Base-by-base conservation (phyloP, 2,888 invertebrate species). In the Cryptophagus acutangulus region DNA sequence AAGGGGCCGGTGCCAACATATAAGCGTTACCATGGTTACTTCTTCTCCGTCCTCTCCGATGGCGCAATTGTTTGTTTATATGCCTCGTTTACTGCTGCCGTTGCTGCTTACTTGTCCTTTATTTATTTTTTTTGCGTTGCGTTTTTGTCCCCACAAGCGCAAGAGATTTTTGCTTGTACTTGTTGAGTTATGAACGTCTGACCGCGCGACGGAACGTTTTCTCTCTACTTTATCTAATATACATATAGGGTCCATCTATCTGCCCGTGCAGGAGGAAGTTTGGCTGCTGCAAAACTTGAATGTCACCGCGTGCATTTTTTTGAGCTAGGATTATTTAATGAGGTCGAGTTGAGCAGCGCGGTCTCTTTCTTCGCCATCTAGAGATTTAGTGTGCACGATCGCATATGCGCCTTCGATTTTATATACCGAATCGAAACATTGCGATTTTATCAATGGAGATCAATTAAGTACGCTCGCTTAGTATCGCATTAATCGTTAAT, bases 61-160 rank as follows among this genome's bases (percentile, higher is more conserved):
- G n/a, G n/a, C n/a, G 12, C 26, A 26, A 26, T 26, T 26, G 26
- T n/a, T 66, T 66, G 64, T 66, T 65, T 66, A 65, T 65, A 63
- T 63, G 62, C 62, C 65, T 66, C 66, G 66, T 66, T 66, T 65
- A 65, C 63, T 62, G 61, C 61, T 62, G 63, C 62, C 58, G 57
- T 49, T 48, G 52, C 58, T 62, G n/a, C n/a, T n/a, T n/a, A n/a
- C n/a, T n/a, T n/a, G n/a, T n/a, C n/a, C n/a, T n/a, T n/a, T n/a
- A n/a, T n/a, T n/a, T 60, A 57, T 61, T 61, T 60, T 54, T 59
- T 55, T 57, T 54, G 26, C 26, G 26, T 26, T 57, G 58, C 59
- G 62, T 63, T 64, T 65, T 65, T 63, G 62, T 62, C 57, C 58
- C 10, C 51, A n/a, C n/a, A n/a, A n/a, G n/a, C n/a, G n/a, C n/a